Evolutionary conservation across 2,888 invertebrate genomes (phyloP).

Genomic region (Lymantria dispar): DNA sequence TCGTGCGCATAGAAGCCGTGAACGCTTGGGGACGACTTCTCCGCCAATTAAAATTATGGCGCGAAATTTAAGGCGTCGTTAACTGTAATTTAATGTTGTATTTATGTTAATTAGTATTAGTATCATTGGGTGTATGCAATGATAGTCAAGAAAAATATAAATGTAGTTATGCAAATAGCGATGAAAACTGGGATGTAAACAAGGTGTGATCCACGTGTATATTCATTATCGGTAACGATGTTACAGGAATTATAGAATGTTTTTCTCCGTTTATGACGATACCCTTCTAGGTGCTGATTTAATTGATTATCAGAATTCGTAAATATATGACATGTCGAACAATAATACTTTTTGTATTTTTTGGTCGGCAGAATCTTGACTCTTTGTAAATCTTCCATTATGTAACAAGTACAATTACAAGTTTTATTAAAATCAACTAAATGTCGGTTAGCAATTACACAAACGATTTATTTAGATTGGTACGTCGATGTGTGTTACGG

Average conservation of each 20-base stretch:
- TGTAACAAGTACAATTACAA: not conserved
- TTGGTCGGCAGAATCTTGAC: constrained; percentile 29
- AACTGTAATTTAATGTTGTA: constrained; percentile 56
- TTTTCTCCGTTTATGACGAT: constrained; percentile 62
- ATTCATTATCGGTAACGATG: constrained; percentile 29
- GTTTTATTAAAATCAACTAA: too few relatives aligned
- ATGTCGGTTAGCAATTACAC: too few relatives aligned
- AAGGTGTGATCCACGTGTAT: constrained; percentile 45
- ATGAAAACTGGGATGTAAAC: constrained; percentile 58
- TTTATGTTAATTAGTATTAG: constrained; percentile 41
- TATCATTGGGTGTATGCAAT: constrained; percentile 42
- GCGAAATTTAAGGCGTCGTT: constrained; percentile 79
- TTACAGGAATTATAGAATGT: constrained; percentile 40
- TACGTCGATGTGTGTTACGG: too few relatives aligned
- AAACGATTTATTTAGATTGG: too few relatives aligned
- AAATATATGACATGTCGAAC: constrained; percentile 56
- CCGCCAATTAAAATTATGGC: constrained; percentile 82
- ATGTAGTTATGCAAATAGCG: constrained; percentile 54
- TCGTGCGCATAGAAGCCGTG: constrained; percentile 83
- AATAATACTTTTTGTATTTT: constrained; percentile 57
- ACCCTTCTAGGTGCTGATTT: constrained; percentile 68
- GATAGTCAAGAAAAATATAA: constrained; percentile 57
- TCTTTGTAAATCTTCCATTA: constrained; percentile 35
- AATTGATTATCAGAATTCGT: constrained; percentile 73
- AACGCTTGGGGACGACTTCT: constrained; percentile 82